Evolutionary conservation across 2,888 invertebrate species (phyloP).

Genomic region (Argyra leucocephala): DNA sequence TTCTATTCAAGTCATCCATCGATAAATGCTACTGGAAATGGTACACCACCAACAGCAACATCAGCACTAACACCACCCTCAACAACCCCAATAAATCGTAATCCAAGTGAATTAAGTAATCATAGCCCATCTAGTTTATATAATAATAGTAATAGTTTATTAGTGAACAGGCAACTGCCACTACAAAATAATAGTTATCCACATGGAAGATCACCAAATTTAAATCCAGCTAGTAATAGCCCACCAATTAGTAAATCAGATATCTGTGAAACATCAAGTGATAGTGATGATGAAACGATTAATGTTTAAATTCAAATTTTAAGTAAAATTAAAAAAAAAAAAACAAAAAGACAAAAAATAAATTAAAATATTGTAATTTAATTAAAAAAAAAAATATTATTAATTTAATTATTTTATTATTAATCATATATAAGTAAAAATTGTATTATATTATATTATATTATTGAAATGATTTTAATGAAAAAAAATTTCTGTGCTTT

Average conservation of each 20-base stretch:
- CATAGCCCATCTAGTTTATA: neutral
- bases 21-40: slow-evolving; percentile 18
- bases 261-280: slow-evolving; percentile 37
- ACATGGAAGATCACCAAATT: slow-evolving; percentile 35
- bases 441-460: neutral
- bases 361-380: neutral
- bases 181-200: slow-evolving; percentile 25
- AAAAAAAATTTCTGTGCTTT: neutral
- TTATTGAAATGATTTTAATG: neutral
- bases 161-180: slow-evolving; percentile 13
- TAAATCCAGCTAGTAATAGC: slow-evolving; percentile 43
- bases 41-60: neutral
- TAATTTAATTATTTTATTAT: neutral
- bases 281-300: slow-evolving; percentile 34
- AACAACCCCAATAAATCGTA: slow-evolving; percentile 17
- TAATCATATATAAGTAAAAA: neutral
- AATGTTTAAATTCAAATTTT: neutral
- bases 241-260: slow-evolving; percentile 41
- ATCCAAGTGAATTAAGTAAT: slow-evolving; percentile 18
- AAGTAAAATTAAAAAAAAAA: neutral
- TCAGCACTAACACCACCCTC: neutral
- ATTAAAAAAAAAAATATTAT: neutral
- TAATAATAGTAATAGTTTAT: slow-evolving; percentile 11
- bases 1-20: slow-evolving; percentile 46
- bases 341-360: neutral